A percentile compares a stretch with the other conserved stretches of the same genome.
Evolutionary conservation across 1,140 invertebrate genomes (phyloP).

Genomic region (Caerostris extrusa): DNA sequence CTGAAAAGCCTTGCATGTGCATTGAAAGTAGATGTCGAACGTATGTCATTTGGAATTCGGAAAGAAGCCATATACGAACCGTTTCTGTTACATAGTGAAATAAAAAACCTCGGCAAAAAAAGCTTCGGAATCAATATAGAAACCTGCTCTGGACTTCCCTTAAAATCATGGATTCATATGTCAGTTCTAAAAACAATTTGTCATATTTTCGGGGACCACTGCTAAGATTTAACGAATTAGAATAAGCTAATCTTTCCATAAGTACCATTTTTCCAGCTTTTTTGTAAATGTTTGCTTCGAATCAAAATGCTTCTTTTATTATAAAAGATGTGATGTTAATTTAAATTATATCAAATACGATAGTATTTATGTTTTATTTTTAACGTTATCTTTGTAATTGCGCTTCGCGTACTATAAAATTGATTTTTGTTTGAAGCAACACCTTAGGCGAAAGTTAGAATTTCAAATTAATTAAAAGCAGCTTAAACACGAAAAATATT

Average conservation of each 20-base stretch:
- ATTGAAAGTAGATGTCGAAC: conserved; percentile 20
- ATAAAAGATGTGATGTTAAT: neutral
- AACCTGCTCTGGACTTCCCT: neutral
- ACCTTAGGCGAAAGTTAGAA: too few relatives aligned
- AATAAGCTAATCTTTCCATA: neutral
- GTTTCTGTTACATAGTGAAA: conserved; percentile 14
- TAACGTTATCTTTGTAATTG: too few relatives aligned
- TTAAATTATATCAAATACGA: too few relatives aligned
- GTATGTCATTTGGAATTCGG: conserved; percentile 49
- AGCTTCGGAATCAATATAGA: conserved; percentile 4
- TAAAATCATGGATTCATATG: neutral
- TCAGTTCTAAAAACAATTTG: neutral
- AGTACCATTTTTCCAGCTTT: neutral
- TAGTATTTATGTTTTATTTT: too few relatives aligned
- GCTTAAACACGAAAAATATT: too few relatives aligned
- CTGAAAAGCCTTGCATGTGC: conserved; percentile 61
- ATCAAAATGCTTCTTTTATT: neutral
- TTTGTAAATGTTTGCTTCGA: neutral
- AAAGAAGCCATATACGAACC: conserved; percentile 51
- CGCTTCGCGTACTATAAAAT: too few relatives aligned
- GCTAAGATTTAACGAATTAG: neutral
- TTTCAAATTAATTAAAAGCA: too few relatives aligned
- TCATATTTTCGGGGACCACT: neutral
- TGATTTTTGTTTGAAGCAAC: too few relatives aligned
- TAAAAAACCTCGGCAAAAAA: neutral